Evolutionary conservation across 2,797 vertebrate species (phyloP), one percentile per base, ranked within the genome.

Genomic region (Sebastes kiyomatsui): DNA sequence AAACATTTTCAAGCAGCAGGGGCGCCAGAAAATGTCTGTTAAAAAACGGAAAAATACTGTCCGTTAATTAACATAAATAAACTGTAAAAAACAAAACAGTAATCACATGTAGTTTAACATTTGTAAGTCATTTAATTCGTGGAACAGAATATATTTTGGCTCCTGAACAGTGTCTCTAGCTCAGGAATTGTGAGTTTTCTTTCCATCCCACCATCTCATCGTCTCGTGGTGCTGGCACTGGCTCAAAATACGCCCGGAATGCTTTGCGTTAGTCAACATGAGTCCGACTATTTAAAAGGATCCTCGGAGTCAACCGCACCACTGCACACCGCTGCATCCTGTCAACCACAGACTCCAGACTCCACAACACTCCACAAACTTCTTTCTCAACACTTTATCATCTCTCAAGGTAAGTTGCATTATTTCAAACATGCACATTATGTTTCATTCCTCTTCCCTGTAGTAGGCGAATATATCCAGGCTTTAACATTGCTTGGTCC

Each of bases 161-260:
- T 42, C 13, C 11, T 62, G n/a, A 33, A 14, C 9, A 11, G 7
- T 4, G 2, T 12, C 25, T 4, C 1, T 28, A 33, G 32, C 27
- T 28, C 25, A 4, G 5, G 33, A 25, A 42, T 9, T 60, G 18
- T 2, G 9, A 7, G 18, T 9, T 54, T 18, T 33, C 1, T 22
- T 52, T 69, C 67, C n/a, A 56, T 27, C 32, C 67, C 9, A 33
- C n/a, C 16, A 18, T 46, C 6, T 3, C 2, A 8, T 46, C 42
- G 7, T 2, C 2, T 7, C 4, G 20, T 54, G 20, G 27, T 7
- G 54, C 52, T 35, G 67, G 14, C 32, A 7, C 16, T 7, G 2
- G 14, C 0, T 6, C 4, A n/a, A 11, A 23, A 12, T 4, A 13
- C 2, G 18, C 9, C 1, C 4, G 4, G 2, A 38, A 13, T 13